Percentiles rank a stretch among this genome's conserved stretches.
Conservation (phyloP, 2,888 invertebrate genomes). For the Leuctra nigra region DNA sequence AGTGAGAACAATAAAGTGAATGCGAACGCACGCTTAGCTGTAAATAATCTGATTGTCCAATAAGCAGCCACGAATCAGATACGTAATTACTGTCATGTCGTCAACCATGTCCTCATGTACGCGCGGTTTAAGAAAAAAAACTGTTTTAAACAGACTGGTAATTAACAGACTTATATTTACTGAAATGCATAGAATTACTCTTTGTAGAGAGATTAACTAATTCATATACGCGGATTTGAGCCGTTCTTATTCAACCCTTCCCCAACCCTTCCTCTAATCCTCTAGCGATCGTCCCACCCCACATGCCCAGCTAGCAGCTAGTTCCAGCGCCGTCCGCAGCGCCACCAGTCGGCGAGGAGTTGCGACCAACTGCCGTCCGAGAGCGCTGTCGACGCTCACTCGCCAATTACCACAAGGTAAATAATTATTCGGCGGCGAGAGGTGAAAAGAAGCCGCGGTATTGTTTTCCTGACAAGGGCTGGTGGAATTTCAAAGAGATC, state of each 20-base stretch:
- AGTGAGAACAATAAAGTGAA: no score
- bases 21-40: no score
- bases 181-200: constrained; percentile 3
- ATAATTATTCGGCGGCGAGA: constrained; percentile 5
- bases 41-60: no score
- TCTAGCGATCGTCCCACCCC: neutral
- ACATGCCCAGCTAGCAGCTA: constrained; percentile 3
- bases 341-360: constrained; percentile 25
- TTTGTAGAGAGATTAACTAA: constrained; percentile 12
- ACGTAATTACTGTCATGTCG: no score
- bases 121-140: no score
- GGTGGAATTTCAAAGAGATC: no score
- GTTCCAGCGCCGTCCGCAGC: constrained; percentile 23
- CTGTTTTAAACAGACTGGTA: no score
- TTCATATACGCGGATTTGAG: neutral
- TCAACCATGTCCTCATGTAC: no score
- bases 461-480: no score
- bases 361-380: constrained; percentile 17
- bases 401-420: neutral
- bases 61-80: no score
- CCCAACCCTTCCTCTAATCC: no score
- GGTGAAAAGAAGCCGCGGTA: constrained; percentile 5
- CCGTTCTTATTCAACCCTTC: constrained; percentile 14
- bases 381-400: constrained; percentile 16
- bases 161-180: constrained; percentile 5